Base-by-base conservation (phyloP, 2,888 invertebrate species). In the Tachystola acroxantha region DNA sequence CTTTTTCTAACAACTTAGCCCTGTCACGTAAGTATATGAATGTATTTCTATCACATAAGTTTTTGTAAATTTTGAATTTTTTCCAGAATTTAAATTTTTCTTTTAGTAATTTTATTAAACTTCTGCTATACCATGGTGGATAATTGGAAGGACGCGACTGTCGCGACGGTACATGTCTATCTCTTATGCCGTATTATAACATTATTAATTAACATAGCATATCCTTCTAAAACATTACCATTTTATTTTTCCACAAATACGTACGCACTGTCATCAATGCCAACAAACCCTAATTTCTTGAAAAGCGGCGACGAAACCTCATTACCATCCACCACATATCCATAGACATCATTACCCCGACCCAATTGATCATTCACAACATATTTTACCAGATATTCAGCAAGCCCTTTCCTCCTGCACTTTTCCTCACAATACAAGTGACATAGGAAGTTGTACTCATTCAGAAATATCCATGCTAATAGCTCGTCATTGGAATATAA, bases 401-500 rank as follows among this genome's bases (percentile, higher is more conserved):
- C 61, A 22, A 50, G 57, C 1, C 61, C 55, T 32, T 45, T 46
- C 24, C 46, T 48, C 35, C 60, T 53, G 12, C 49, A 35, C 7
- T 39, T 32, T 31, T 53, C 46, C 25, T 53, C 54, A 29, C 53
- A 53, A 34, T 48, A 54, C 28, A 63, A 42, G 36, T 58, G 55
- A 27, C 49, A 48, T 7, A 60, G 28, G 30, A 45, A 54, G 33
- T 48, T 44, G 31, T 45, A 53, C 32, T 63, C 58, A 35, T 58
- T 61, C 20, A 60, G 32, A 30, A 57, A 61, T 1, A 57, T 32
- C 61, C 62, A 61, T 5, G 59, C 53, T 10, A 55, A 10, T 10
- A 60, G 37, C 13, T 48, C 37, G 16, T 44, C 42, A 31, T 32
- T 35, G 2, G 49, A 55, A 46, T 53, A 60, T 26, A 60, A 33